Base-by-base conservation (phyloP, 2,888 invertebrate genomes). In the Cheilosia impressa region DNA sequence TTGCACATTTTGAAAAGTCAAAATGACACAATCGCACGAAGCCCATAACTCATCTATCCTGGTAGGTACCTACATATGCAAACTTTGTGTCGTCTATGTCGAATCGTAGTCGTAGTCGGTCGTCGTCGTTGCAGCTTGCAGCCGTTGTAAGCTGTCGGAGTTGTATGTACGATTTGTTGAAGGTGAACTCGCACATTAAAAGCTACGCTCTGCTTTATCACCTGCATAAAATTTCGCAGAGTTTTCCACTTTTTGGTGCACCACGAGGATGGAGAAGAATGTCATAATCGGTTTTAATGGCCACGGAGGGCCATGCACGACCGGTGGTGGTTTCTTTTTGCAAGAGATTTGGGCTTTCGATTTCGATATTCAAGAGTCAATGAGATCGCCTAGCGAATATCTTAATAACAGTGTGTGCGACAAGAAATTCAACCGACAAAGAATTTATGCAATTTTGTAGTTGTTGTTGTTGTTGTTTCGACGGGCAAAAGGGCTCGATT, bases 21-120 rank as follows among this genome's bases (percentile, higher is more conserved):
- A 55, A 84, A 71, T 79, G 79, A 79, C 79, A 79, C 75, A 79
- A 69, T 80, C 71, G 80, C 84, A 84, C 84, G 84, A 84, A 66
- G 34, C 58, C 65, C 69, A 84, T 84, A 84, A 84, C 75, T 84
- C 80, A 84, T 84, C 84, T 72, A 75, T 43, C 38, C 9, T 6
- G n/a, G 43, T 43, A 15, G n/a, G 15, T 19, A 19, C n/a, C 1
- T 5, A 15, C 65, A 15, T 79, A 63, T 72, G 79, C 45, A 52
- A 75, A 79, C 19, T 73, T 69, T 53, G 63, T 63, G 62, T 24
- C 62, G 17, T 73, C 71, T 31, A 52, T 53, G 38, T 38, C 38
- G 38, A 19, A 45, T n/a, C 17, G 50, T 17, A 34, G 24, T 68
- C n/a, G n/a, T n/a, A n/a, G n/a, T n/a, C n/a, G n/a, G n/a, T n/a